Base-by-base conservation (phyloP, 37 sponge, comb jelly and placozoan species). In the Hexactinellida sp. region DNA sequence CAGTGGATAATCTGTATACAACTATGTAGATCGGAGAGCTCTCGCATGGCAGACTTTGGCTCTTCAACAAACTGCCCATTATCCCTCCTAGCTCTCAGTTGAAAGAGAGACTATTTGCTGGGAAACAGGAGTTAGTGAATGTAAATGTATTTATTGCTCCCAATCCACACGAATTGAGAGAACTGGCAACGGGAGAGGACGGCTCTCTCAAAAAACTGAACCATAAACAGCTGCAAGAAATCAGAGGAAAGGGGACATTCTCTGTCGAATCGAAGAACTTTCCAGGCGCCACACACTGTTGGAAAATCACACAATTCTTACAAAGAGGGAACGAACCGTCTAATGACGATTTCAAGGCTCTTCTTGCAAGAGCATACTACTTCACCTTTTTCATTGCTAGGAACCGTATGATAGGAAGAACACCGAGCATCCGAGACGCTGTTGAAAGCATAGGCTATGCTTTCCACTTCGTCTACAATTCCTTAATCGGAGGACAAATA, bases 51-150 rank as follows among this genome's bases (percentile, higher is more conserved):
- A 10, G 34, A 25, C 76, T 63, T 63, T 63, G 76, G 76, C 30
- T 63, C 21, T 63, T 32, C 76, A n/a, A 63, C 34, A 63, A 32
- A n/a, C 13, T 63, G 76, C 21, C 76, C 3, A 63, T 63, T 28
- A 25, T 10, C 76, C 76, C 76, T 63, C 76, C 76, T n/a, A n/a
- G 28, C 76, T 63, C 76, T 32, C 76, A 63, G 34, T n/a, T 63
- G 76, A 63, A 63, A 63, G 76, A 63, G 76, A 63, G 76, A 63
- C 13, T 63, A n/a, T 63, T 63, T 28, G 5, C 76, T 21, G 76
- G 30, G 3, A 28, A 63, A n/a, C 1, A 63, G 76, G 5, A n/a
- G 21, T 63, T 23, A 63, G 30, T 23, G 13, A 23, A 63, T 32
- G 3, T 63, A 23, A 63, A 63, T 23, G 76, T 63, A 7, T 63